These are phyloP conservation scores for Epirrhoe alternata DNA, from an alignment of 2,888 invertebrate species.

Conservation along the genomic window DNA sequence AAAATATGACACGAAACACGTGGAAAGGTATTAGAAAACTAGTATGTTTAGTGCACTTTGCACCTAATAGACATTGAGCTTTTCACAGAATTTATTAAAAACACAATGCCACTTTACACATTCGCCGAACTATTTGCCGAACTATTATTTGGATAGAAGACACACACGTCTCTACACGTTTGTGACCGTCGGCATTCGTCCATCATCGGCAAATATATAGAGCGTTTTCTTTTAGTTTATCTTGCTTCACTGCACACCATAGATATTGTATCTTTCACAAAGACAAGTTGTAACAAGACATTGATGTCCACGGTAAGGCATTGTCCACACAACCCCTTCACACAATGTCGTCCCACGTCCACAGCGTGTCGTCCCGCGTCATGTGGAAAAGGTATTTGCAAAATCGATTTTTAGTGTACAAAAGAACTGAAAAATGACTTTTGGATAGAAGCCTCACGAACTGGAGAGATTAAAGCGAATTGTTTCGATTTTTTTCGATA, in stretches of 20 bases:
- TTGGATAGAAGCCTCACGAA: slow-evolving; percentile 38
- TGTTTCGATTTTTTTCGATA: slow-evolving; percentile 41
- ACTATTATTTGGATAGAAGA: too few species aligned
- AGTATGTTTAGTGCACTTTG: too few species aligned
- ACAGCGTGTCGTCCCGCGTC: neutral
- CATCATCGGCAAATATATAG: too few species aligned
- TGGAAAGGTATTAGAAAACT: too few species aligned
- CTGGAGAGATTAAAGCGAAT: slow-evolving; percentile 42
- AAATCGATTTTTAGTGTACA: slow-evolving; percentile 49
- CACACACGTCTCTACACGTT: too few species aligned
- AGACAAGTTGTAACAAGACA: neutral
- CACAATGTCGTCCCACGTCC: neutral
- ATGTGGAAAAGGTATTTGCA: slow-evolving; percentile 25
- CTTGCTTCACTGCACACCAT: too few species aligned
- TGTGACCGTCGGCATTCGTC: too few species aligned
- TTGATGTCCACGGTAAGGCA: neutral
- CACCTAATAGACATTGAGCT: neutral
- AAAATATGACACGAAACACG: too few species aligned
- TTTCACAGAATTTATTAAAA: neutral
- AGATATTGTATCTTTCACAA: too few species aligned
- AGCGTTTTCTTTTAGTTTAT: too few species aligned
- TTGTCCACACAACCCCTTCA: neutral
- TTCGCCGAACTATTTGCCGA: too few species aligned
- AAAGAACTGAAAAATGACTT: slow-evolving; percentile 46
- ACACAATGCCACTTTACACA: too few species aligned